These are phyloP conservation scores for Ormyrus labotus DNA, from an alignment of 2,888 invertebrate species.

Conservation along the genomic window DNA sequence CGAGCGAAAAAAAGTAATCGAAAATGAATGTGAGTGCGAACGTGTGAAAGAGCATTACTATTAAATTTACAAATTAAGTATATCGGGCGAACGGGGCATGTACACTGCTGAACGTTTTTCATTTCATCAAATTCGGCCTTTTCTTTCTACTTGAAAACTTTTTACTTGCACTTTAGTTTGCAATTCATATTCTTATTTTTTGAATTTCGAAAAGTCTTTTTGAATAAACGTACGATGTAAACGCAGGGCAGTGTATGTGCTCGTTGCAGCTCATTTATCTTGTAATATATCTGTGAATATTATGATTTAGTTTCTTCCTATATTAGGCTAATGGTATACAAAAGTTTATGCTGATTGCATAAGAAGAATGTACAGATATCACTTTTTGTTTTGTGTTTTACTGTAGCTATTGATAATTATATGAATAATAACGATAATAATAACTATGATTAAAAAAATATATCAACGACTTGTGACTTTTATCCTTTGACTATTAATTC, in stretches of 20 bases:
- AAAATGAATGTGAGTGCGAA: slow-evolving; percentile 42
- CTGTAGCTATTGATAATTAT: slow-evolving; percentile 76
- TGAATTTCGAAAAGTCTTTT: slow-evolving; percentile 36
- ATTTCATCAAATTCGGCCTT: slow-evolving; percentile 19
- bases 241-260: slow-evolving; percentile 66
- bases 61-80: slow-evolving; percentile 71
- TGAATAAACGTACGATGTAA: slow-evolving; percentile 16
- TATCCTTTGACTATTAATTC: no score
- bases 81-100: slow-evolving; percentile 64
- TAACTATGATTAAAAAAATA: slow-evolving; percentile 75
- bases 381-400: slow-evolving; percentile 76
- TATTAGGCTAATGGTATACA: slow-evolving; percentile 74
- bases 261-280: slow-evolving; percentile 69
- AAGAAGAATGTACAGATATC: slow-evolving; percentile 76
- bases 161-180: slow-evolving; percentile 20
- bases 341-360: slow-evolving; percentile 74
- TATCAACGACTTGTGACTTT: background rate
- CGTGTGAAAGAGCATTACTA: slow-evolving; percentile 62
- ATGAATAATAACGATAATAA: slow-evolving; percentile 76
- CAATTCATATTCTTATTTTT: slow-evolving; percentile 46
- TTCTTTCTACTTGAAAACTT: slow-evolving; percentile 27
- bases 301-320: slow-evolving; percentile 76
- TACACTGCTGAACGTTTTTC: slow-evolving; percentile 59
- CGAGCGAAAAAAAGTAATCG: slow-evolving; percentile 39
- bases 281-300: slow-evolving; percentile 77